A percentile compares a stretch with the other conserved stretches of the same genome.
These are phyloP conservation scores for Ochlodes sylvanus DNA, from an alignment of 2,888 invertebrate species.

Conservation along the genomic window DNA sequence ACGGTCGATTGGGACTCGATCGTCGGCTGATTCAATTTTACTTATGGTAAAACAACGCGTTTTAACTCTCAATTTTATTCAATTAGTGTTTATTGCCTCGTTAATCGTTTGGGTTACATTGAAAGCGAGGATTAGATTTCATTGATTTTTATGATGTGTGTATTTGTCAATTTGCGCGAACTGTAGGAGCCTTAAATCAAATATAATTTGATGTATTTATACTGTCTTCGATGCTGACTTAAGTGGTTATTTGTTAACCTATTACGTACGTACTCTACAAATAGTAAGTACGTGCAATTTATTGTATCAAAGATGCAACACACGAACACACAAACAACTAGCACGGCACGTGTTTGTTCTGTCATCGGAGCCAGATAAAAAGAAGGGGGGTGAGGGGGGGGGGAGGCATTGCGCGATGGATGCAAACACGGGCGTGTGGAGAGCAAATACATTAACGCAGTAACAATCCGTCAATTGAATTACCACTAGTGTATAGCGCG, in stretches of 20 bases:
- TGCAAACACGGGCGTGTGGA: slow-evolving; percentile 28
- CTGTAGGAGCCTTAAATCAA: too few relatives aligned
- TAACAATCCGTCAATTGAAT: slow-evolving; percentile 38
- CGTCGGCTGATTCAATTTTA: slow-evolving; percentile 7
- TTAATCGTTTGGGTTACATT: too few relatives aligned
- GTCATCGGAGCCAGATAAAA: slow-evolving; percentile 1
- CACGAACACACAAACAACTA: neutral
- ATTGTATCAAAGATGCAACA: neutral
- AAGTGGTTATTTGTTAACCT: too few relatives aligned
- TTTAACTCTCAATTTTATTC: neutral
- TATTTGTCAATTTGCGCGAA: too few relatives aligned
- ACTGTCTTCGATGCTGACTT: too few relatives aligned
- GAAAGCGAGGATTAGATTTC: too few relatives aligned
- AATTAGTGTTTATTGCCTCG: too few relatives aligned
- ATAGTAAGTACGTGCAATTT: neutral
- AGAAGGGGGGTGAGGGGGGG: neutral
- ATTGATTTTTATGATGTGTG: too few relatives aligned
- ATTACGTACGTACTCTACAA: neutral
- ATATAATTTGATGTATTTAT: too few relatives aligned
- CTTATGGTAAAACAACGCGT: neutral
- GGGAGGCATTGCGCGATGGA: slow-evolving; percentile 8
- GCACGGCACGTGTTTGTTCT: neutral
- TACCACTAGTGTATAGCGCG: slow-evolving; percentile 29
- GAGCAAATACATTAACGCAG: slow-evolving; percentile 36
- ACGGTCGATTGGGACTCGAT: slow-evolving; percentile 19